Conservation (phyloP, 2,113 vertebrate genomes). For the Leucopternis melanops region DNA sequence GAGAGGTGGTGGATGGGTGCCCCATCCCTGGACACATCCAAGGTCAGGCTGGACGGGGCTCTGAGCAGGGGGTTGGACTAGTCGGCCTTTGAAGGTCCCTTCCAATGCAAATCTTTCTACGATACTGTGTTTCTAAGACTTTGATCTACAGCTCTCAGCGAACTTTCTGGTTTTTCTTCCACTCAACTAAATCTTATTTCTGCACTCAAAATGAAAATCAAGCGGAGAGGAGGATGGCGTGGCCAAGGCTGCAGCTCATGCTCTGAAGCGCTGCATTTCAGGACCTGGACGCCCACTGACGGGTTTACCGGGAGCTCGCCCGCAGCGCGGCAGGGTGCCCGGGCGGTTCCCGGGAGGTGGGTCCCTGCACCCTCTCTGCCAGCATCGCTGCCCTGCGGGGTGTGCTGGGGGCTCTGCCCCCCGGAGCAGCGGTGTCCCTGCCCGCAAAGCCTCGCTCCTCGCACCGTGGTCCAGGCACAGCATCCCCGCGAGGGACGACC, state of each 20-base stretch:
- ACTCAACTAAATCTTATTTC: not conserved
- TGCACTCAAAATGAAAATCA: not conserved
- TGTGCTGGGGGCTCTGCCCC: not conserved
- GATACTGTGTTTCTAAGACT: no score
- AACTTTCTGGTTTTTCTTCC: not conserved
- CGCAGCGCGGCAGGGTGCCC: fast-evolving
- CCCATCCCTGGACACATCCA: no score
- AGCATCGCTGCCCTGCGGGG: not conserved
- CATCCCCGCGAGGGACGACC: fast-evolving
- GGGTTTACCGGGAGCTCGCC: no score
- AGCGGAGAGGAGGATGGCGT: not conserved
- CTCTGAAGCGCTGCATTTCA: fast-evolving
- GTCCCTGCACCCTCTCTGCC: not conserved
- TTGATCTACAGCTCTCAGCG: not conserved
- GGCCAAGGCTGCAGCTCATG: no score
- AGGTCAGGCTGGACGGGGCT: no score
- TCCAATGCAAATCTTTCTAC: no score
- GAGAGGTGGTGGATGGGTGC: no score
- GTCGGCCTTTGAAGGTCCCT: no score
- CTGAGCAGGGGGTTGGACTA: no score
- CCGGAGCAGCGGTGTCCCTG: not conserved
- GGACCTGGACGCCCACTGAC: not conserved
- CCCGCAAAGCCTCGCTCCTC: no score
- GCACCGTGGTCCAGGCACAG: fast-evolving
- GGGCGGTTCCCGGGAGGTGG: not conserved